Evolutionary conservation across 2,797 vertebrate species (phyloP).

Genomic region (Sciurus vulgaris): DNA sequence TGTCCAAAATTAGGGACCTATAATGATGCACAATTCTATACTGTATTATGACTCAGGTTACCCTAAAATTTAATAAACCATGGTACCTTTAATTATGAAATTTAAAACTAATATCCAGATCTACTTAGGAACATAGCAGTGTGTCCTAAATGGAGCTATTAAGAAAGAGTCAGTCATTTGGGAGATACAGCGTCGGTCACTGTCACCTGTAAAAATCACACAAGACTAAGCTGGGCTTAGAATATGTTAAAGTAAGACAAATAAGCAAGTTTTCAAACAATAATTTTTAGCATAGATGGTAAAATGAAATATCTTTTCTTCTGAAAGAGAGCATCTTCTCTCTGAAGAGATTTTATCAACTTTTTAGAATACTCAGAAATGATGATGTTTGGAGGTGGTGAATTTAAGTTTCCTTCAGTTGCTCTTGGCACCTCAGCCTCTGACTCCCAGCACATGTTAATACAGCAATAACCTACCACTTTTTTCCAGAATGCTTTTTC

Average conservation of each 20-base stretch:
- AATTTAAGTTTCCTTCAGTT: background rate
- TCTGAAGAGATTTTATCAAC: slow-evolving; percentile 35
- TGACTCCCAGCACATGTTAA: background rate
- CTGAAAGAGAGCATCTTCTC: slow-evolving; percentile 38
- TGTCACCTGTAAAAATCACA: background rate
- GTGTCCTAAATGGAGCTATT: background rate
- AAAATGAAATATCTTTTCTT: slow-evolving; percentile 20
- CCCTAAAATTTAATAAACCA: background rate
- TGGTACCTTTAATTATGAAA: background rate
- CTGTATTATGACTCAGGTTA: background rate
- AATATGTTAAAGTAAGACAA: background rate
- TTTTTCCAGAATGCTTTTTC: slow-evolving; percentile 18
- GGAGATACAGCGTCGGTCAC: background rate
- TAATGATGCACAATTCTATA: slow-evolving; percentile 42
- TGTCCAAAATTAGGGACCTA: slow-evolving; percentile 81
- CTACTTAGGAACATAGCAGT: background rate
- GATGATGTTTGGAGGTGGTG: background rate
- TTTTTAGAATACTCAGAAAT: slow-evolving; percentile 33
- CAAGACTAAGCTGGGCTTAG: background rate
- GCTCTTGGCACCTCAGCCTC: background rate
- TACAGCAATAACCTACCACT: background rate
- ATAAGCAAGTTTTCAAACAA: background rate
- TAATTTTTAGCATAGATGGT: background rate
- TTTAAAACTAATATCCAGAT: background rate
- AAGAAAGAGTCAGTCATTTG: background rate